Percentiles rank a stretch among this genome's conserved stretches.
phyloP scores from a whole-genome alignment of 2,888 invertebrate species.

The Labia minor region DNA sequence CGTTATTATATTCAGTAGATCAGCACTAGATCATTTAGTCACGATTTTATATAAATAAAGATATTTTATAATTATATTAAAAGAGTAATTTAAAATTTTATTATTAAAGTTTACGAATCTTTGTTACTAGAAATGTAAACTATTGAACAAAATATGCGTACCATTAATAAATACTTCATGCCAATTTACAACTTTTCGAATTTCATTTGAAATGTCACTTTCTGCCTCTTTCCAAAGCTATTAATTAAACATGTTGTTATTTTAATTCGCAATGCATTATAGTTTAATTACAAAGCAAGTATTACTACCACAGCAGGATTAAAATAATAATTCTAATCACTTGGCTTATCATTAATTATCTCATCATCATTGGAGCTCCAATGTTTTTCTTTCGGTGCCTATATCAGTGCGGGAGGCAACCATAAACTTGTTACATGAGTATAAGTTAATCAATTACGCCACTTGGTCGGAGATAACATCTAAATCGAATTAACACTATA shows the following conservation, averaged over 20 bases:
- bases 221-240: not conserved
- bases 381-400: not conserved
- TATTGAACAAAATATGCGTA: too few relatives aligned
- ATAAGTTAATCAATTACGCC: slow-evolving; percentile 13
- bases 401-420: not conserved
- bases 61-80: too few relatives aligned
- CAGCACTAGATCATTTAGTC: too few relatives aligned
- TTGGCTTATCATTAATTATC: not conserved
- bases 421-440: slow-evolving; percentile 13
- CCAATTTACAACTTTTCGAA: too few relatives aligned
- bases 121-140: too few relatives aligned
- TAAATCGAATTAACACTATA: slow-evolving; percentile 13
- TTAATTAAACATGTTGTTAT: not conserved
- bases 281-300: not conserved
- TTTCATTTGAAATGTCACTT: too few relatives aligned
- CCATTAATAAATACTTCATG: too few relatives aligned
- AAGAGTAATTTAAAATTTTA: too few relatives aligned
- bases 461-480: slow-evolving; percentile 3
- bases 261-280: not conserved
- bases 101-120: too few relatives aligned
- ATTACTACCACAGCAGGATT: not conserved
- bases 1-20: too few relatives aligned
- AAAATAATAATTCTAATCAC: not conserved
- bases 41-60: too few relatives aligned
- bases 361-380: slow-evolving; percentile 4